phyloP scores from a whole-genome alignment of 1,140 invertebrate species.

The Drosophila leontia region DNA sequence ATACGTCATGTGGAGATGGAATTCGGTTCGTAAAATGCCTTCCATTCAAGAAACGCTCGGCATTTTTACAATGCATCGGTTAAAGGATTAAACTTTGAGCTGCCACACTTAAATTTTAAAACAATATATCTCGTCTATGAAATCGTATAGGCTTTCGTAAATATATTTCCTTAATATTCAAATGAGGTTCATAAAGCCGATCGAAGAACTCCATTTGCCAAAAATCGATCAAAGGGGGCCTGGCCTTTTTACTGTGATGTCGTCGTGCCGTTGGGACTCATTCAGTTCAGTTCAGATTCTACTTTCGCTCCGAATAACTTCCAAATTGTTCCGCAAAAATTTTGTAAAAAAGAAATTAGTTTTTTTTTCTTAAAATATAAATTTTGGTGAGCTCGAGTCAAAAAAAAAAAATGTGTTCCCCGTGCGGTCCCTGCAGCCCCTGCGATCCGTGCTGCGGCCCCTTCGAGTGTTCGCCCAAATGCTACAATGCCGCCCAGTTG shows the following conservation, averaged over 20 bases:
- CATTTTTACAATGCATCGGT: conserved; percentile 3
- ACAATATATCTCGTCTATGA: neutral
- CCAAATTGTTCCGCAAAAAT: conserved; percentile 41
- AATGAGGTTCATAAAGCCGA: neutral
- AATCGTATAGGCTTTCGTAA: no score
- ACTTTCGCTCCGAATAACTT: conserved; percentile 44
- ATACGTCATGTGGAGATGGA: conserved; percentile 60
- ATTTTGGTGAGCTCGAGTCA: conserved; percentile 18
- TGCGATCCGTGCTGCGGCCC: conserved; percentile 80
- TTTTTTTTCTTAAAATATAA: conserved; percentile 21
- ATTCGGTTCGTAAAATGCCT: conserved; percentile 52
- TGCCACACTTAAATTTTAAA: neutral
- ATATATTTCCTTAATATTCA: neutral
- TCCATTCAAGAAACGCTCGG: conserved; percentile 60
- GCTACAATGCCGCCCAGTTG: conserved; percentile 73
- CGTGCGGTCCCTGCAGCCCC: conserved; percentile 73
- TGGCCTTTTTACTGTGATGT: conserved; percentile 12
- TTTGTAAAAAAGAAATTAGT: conserved; percentile 8
- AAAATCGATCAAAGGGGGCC: conserved; percentile 11
- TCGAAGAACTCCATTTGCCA: neutral
- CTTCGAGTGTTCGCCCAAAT: conserved; percentile 79
- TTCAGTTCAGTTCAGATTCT: conserved; percentile 30
- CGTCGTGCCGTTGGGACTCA: conserved; percentile 30
- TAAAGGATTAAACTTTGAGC: neutral
- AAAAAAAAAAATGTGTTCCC: conserved; percentile 51